A percentile compares a stretch with the other conserved stretches of the same genome.
phyloP scores from a whole-genome alignment of 2,888 invertebrate species.

The Willowsia nigromaculata region DNA sequence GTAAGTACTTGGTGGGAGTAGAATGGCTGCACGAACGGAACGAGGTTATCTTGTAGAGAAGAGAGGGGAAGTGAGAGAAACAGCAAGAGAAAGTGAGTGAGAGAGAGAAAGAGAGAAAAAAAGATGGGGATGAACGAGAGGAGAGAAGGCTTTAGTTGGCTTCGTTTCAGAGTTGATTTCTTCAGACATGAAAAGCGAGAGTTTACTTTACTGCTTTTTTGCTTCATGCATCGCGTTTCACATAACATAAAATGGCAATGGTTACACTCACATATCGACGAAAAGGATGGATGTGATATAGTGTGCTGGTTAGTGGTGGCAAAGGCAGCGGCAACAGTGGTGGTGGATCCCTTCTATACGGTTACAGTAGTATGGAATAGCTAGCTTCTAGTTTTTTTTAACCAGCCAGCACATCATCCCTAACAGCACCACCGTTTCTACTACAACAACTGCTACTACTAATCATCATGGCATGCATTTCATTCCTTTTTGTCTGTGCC shows the following conservation, averaged over 20 bases:
- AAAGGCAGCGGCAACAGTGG: background rate
- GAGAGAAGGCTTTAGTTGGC: slow-evolving; percentile 66
- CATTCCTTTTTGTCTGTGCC: slow-evolving; percentile 44
- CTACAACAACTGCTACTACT: background rate
- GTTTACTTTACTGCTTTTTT: slow-evolving; percentile 66
- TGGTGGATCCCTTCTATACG: background rate
- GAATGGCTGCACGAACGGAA: background rate
- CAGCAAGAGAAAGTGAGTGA: background rate
- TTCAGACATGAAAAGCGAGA: slow-evolving; percentile 60
- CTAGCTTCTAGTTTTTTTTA: background rate
- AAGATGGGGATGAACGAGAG: slow-evolving; percentile 15
- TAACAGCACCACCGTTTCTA: background rate
- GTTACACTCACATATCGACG: slow-evolving; percentile 28
- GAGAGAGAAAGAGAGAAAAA: background rate
- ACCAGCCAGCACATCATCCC: background rate
- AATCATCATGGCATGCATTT: slow-evolving; percentile 49
- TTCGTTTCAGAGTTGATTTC: slow-evolving; percentile 71
- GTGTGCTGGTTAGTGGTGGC: slow-evolving; percentile 5
- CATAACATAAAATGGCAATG: slow-evolving; percentile 57
- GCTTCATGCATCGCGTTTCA: slow-evolving; percentile 50
- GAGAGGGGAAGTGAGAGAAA: slow-evolving; percentile 1
- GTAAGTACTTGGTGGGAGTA: slow-evolving; percentile 15
- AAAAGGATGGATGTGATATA: slow-evolving; percentile 50
- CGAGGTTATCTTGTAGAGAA: background rate
- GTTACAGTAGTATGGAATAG: background rate